A percentile compares a stretch with the other conserved stretches of the same genome.
phyloP scores from a whole-genome alignment of 2,888 invertebrate genomes.

The Ametastegia equiseti region DNA sequence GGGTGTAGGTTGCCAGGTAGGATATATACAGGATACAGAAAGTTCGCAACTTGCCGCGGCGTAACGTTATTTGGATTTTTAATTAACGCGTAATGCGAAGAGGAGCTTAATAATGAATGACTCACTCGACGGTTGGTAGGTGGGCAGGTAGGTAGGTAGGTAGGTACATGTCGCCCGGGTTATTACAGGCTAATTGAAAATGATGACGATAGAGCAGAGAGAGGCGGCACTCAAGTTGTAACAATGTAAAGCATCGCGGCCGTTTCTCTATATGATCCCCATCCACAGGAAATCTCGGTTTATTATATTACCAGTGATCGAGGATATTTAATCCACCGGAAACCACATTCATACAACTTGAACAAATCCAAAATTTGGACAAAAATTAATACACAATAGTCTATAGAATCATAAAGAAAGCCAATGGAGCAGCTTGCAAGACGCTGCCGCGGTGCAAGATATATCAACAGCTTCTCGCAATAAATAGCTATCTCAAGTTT shows the following conservation, averaged over 20 bases:
- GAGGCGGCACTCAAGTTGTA: conserved; percentile 65
- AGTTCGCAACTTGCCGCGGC: background rate
- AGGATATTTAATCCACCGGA: background rate
- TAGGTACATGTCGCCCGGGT: conserved; percentile 63
- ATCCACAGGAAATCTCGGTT: conserved; percentile 6
- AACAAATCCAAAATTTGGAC: background rate
- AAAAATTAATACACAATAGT: background rate
- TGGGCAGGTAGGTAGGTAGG: conserved; percentile 36
- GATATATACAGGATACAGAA: background rate
- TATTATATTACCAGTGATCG: background rate
- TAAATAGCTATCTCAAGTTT: too few species aligned
- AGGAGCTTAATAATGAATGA: conserved; percentile 70
- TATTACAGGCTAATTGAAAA: conserved; percentile 72
- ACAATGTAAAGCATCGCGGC: conserved; percentile 64
- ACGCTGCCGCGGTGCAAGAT: too few species aligned
- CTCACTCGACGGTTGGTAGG: conserved; percentile 56
- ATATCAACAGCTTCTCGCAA: too few species aligned
- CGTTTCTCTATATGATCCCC: conserved; percentile 51
- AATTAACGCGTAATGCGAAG: conserved; percentile 68
- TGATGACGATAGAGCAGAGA: conserved; percentile 66
- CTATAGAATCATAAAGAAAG: too few species aligned
- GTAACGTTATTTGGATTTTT: conserved; percentile 65
- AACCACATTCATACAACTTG: background rate
- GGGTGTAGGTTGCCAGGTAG: background rate
- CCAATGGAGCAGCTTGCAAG: too few species aligned